Evolutionary conservation across 2,888 invertebrate species (phyloP).

Genomic region (Halocaridina rubra): DNA sequence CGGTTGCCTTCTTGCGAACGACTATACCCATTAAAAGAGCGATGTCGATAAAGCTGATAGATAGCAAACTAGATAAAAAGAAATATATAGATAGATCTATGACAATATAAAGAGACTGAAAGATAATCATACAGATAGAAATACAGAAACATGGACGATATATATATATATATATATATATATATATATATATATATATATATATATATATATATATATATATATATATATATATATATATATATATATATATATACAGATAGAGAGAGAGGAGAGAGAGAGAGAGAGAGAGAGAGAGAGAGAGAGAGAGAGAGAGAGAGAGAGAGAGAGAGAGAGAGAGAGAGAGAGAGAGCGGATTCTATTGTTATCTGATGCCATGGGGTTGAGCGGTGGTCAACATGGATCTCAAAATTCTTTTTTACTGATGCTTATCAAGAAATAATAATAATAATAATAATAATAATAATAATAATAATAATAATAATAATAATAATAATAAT

Average conservation of each 20-base stretch:
- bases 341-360: background rate
- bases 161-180: background rate
- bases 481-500: too few species aligned
- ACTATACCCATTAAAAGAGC: too few species aligned
- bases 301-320: conserved; percentile 6
- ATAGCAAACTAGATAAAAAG: too few species aligned
- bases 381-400: background rate
- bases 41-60: too few species aligned
- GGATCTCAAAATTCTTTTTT: too few species aligned
- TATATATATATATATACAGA: background rate
- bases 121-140: background rate
- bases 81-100: background rate
- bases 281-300: background rate
- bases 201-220: background rate
- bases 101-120: background rate
- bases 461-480: too few species aligned
- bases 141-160: background rate
- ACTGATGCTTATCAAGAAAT: too few species aligned
- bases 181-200: background rate
- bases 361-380: too few species aligned
- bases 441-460: too few species aligned
- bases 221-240: background rate
- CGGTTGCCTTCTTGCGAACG: too few species aligned
- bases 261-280: background rate
- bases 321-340: conserved; percentile 14